Evolutionary conservation across 1,140 invertebrate genomes (phyloP).

Genomic region (Daktulosphaira vitifoliae): DNA sequence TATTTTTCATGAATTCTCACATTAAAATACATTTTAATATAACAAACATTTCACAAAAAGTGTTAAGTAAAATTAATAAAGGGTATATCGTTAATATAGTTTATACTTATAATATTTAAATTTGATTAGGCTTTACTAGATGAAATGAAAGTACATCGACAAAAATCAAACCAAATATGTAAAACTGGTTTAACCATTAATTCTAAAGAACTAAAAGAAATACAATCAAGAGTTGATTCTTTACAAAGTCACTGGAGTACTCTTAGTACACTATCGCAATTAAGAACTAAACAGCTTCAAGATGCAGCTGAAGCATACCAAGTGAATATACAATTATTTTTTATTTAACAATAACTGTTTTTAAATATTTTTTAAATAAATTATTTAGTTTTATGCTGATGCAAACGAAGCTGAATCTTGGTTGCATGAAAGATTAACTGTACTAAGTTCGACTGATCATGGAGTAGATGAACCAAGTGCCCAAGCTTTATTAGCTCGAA

Average conservation of each 20-base stretch:
- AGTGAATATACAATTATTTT: constrained; percentile 43
- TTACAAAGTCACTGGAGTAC: constrained; percentile 77
- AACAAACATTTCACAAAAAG: no score
- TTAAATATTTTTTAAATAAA: constrained; percentile 5
- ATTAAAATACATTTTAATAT: no score
- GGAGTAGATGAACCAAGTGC: constrained; percentile 85
- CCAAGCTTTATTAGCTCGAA: constrained; percentile 72
- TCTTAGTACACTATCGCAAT: constrained; percentile 72
- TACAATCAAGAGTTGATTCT: constrained; percentile 66
- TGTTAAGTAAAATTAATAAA: no score
- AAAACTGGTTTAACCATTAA: constrained; percentile 63
- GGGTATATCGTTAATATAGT: not conserved
- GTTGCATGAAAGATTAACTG: constrained; percentile 85
- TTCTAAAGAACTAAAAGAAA: constrained; percentile 68
- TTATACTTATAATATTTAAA: no score
- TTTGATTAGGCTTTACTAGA: constrained; percentile 60
- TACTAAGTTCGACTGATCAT: constrained; percentile 79
- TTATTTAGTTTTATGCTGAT: constrained; percentile 83
- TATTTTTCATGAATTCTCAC: constrained; percentile 2
- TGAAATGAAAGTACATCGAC: constrained; percentile 78
- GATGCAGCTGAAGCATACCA: constrained; percentile 91
- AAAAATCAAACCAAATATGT: constrained; percentile 68
- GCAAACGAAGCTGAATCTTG: constrained; percentile 97
- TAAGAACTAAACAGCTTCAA: constrained; percentile 74
- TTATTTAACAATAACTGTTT: not conserved